Conservation (phyloP, 2,797 vertebrate genomes). For the Coracias cyanogaster region DNA sequence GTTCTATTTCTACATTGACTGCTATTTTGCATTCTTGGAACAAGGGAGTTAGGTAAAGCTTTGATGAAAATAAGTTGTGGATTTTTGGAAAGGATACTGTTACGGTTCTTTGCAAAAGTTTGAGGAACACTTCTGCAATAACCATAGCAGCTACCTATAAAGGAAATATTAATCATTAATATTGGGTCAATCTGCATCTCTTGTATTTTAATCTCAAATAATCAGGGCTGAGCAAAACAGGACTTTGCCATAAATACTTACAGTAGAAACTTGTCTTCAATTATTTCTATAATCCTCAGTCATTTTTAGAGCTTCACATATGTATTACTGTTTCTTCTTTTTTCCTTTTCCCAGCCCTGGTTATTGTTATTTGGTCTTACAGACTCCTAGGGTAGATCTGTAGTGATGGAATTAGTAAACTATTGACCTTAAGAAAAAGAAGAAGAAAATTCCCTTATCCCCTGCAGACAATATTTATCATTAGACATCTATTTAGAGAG, state of each 20-base stretch:
- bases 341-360: not conserved
- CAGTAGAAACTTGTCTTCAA: not conserved
- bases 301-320: not conserved
- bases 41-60: not conserved
- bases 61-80: not conserved
- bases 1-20: not conserved
- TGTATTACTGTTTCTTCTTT: fast-evolving
- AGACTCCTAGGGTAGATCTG: not conserved
- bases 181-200: not conserved
- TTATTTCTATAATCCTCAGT: not conserved
- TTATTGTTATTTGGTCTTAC: not conserved
- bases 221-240: not conserved
- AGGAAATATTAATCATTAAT: not conserved
- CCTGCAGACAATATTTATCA: not conserved
- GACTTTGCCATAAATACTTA: not conserved
- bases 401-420: not conserved
- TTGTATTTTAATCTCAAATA: not conserved
- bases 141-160: not conserved
- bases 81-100: not conserved
- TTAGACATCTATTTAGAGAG: not conserved
- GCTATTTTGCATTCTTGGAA: not conserved
- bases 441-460: not conserved
- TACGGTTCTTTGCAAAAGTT: not conserved
- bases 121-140: not conserved
- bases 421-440: not conserved